Base-by-base conservation (phyloP, 2,888 invertebrate genomes). In the Drosophila testacea region DNA sequence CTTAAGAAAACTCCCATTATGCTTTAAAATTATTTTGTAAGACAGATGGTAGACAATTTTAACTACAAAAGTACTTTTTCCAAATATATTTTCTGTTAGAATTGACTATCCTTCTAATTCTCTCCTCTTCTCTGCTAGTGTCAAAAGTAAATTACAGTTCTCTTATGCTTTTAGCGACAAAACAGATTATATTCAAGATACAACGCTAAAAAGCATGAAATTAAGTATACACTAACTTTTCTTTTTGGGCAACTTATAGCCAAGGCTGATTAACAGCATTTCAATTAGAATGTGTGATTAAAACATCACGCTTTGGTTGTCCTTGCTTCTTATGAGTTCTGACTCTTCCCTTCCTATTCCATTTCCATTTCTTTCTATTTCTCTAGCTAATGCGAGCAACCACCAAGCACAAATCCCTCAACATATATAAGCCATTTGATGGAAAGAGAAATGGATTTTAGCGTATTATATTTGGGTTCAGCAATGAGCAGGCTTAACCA, bases 261-360 rank as follows among this genome's bases (percentile, higher is more conserved):
- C 52, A 38, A 32, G 28, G 4, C 44, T 61, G 61, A 54, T 70
- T 74, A 74, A 74, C 57, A 60, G 51, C 66, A 75, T 75, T 72
- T 68, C 63, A 76, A 76, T 63, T 72, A 71, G 48, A 60, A 52
- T 34, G 52, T 68, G 61, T 64, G 68, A 68, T 75, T 76, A 75
- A 72, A 56, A 52, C 76, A 60, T 71, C 55, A 63, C 32, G 62
- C 44, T 38, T 51, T 39, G 34, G 39, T 50, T 59, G 22, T 42
- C 6, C 13, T 42, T 13, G 27, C 13, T 27, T 42, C 28, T 11
- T 38, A 46, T 11, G 38, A 46, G 28, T 46, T 57, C 16, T 27
- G 27, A 34, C 32, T 46, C 6, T 56, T 4, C 9, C 10, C 28
- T n/a, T 34, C 22, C 22, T 4, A 9, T 41, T 30, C 32, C 11